These are phyloP conservation scores for Cyclargus thomasi DNA, from an alignment of 1,140 invertebrate species.

Conservation along the genomic window DNA sequence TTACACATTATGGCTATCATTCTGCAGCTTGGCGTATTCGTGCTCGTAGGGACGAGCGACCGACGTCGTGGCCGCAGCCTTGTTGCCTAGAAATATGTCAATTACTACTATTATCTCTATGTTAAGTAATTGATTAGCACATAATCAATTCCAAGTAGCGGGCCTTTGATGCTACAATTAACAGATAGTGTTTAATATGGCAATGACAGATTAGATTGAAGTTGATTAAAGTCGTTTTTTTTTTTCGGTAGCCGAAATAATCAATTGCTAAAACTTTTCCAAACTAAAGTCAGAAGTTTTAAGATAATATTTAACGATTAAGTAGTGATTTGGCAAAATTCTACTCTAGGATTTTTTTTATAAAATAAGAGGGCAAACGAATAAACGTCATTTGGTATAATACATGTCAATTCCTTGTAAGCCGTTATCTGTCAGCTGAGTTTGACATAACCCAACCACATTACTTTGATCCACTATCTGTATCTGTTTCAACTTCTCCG, in stretches of 20 bases:
- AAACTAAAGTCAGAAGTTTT: not conserved
- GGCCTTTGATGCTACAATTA: slow-evolving; percentile 35
- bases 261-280: not conserved
- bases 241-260: slow-evolving; percentile 28
- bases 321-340: not conserved
- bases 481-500: no score
- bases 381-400: no score
- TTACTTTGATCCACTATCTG: no score
- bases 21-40: slow-evolving; percentile 68
- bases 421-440: no score
- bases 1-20: slow-evolving; percentile 62
- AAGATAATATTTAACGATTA: not conserved
- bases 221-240: slow-evolving; percentile 20
- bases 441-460: no score
- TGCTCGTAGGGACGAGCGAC: slow-evolving; percentile 71
- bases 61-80: slow-evolving; percentile 42
- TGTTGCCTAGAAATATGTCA: slow-evolving; percentile 47
- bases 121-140: slow-evolving; percentile 21
- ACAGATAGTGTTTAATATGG: slow-evolving; percentile 26
- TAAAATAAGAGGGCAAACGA: no score
- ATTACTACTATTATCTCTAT: slow-evolving; percentile 21
- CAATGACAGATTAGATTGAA: slow-evolving; percentile 32
- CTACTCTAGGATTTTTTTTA: no score
- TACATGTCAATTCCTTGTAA: no score
- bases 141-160: slow-evolving; percentile 35